These are phyloP conservation scores for Holothuria scabra DNA, from an alignment of 53 echinoderm and acorn worm species.

Conservation along the genomic window DNA sequence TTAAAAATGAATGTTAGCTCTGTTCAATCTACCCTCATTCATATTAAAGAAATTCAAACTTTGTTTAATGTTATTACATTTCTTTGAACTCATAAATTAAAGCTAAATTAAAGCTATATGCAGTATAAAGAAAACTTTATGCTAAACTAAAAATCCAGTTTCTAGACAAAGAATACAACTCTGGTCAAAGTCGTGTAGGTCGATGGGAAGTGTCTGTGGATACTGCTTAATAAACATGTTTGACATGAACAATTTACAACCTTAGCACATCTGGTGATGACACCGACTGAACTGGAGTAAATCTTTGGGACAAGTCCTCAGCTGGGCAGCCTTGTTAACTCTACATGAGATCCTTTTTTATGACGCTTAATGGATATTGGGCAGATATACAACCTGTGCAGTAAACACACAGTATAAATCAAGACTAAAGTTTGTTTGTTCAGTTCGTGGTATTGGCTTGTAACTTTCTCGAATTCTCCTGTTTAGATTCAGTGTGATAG, in stretches of 20 bases:
- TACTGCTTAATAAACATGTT: slow-evolving; percentile 44
- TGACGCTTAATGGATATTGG: slow-evolving; percentile 47
- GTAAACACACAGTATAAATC: slow-evolving; percentile 53
- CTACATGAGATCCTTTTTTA: slow-evolving; percentile 11
- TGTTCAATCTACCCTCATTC: too few species aligned
- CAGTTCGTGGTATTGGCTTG: slow-evolving; percentile 8
- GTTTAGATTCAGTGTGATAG: neutral
- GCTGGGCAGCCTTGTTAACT: slow-evolving; percentile 3
- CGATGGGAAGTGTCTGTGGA: slow-evolving; percentile 21
- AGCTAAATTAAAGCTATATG: too few species aligned
- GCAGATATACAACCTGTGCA: slow-evolving; percentile 46
- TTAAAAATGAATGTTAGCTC: too few species aligned
- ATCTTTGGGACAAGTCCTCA: slow-evolving; percentile 18
- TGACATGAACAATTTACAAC: slow-evolving; percentile 46
- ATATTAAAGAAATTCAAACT: too few species aligned
- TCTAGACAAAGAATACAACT: too few species aligned
- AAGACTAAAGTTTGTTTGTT: slow-evolving; percentile 36
- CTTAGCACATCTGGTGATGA: slow-evolving; percentile 32
- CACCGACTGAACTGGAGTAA: slow-evolving; percentile 13
- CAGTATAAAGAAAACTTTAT: too few species aligned
- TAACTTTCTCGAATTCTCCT: neutral
- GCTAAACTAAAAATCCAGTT: too few species aligned
- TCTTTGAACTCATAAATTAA: too few species aligned
- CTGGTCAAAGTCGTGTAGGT: neutral
- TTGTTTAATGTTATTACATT: too few species aligned